Conservation (phyloP, 1,140 invertebrate species). For the Belonocnema kinseyi region DNA sequence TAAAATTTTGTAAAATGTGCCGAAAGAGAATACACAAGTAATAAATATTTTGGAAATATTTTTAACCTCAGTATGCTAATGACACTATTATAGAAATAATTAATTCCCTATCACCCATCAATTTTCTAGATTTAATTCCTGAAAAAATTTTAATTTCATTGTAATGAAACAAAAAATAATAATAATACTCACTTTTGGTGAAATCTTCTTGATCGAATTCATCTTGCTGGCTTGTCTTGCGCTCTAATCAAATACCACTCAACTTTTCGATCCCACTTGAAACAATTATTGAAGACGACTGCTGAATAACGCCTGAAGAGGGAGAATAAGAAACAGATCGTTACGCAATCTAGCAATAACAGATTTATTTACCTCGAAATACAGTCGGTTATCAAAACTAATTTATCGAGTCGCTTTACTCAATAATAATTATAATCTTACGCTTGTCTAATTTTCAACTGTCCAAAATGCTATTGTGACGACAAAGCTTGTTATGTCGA, state of each 20-base stretch:
- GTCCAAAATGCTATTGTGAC: background rate
- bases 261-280: slow-evolving; percentile 20
- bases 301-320: slow-evolving; percentile 41
- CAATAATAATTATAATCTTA: slow-evolving; percentile 38
- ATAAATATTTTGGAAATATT: too few relatives aligned
- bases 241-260: background rate
- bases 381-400: slow-evolving; percentile 44
- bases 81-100: background rate
- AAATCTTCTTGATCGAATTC: slow-evolving; percentile 17
- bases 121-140: background rate
- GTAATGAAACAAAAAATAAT: background rate
- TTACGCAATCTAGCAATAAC: slow-evolving; percentile 45
- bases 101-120: background rate
- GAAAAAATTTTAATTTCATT: background rate
- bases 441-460: background rate
- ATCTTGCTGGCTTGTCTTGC: background rate
- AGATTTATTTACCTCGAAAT: slow-evolving; percentile 37
- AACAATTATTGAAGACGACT: slow-evolving; percentile 34
- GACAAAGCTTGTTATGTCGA: too few relatives aligned
- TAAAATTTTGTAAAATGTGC: background rate
- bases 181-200: background rate
- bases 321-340: slow-evolving; percentile 48
- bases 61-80: too few relatives aligned
- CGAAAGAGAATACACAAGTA: too few relatives aligned
- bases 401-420: slow-evolving; percentile 46